Evolutionary conservation across 2,797 vertebrate species (phyloP).

Genomic region (Podarcis siculus): DNA sequence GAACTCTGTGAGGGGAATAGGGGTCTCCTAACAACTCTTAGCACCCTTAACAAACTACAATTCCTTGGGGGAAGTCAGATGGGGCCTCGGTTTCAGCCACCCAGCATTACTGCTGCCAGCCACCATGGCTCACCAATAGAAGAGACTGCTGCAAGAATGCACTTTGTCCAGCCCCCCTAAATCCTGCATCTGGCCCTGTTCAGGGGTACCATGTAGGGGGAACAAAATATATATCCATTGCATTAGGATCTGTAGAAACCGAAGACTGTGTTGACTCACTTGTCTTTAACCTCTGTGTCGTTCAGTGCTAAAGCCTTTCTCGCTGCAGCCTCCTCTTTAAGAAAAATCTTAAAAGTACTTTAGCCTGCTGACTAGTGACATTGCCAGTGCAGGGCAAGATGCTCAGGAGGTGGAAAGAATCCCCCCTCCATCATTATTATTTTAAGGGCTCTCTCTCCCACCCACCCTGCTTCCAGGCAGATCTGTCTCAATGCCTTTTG

Average conservation of each 20-base stretch:
- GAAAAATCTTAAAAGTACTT: constrained; percentile 7
- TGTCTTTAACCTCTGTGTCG: neutral
- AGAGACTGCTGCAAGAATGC: too few species aligned
- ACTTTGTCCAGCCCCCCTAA: too few species aligned
- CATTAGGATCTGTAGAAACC: neutral
- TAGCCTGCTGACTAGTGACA: neutral
- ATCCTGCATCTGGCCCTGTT: too few species aligned
- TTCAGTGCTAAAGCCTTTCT: neutral
- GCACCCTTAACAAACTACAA: too few species aligned
- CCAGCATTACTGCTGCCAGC: too few species aligned
- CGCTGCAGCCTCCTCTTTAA: neutral
- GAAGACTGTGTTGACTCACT: neutral
- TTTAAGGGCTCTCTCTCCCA: neutral
- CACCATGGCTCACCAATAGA: too few species aligned
- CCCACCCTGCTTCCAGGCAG: neutral
- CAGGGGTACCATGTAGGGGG: too few species aligned
- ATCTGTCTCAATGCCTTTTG: constrained; percentile 21
- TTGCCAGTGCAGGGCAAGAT: neutral
- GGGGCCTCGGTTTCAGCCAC: too few species aligned
- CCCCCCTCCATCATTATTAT: constrained; percentile 7
- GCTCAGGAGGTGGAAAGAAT: neutral
- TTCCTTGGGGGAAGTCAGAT: too few species aligned
- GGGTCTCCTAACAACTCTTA: too few species aligned
- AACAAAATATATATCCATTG: neutral
- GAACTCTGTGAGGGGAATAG: too few species aligned